phyloP scores from a whole-genome alignment of 2,113 vertebrate species.

The Hyperoodon ampullatus region DNA sequence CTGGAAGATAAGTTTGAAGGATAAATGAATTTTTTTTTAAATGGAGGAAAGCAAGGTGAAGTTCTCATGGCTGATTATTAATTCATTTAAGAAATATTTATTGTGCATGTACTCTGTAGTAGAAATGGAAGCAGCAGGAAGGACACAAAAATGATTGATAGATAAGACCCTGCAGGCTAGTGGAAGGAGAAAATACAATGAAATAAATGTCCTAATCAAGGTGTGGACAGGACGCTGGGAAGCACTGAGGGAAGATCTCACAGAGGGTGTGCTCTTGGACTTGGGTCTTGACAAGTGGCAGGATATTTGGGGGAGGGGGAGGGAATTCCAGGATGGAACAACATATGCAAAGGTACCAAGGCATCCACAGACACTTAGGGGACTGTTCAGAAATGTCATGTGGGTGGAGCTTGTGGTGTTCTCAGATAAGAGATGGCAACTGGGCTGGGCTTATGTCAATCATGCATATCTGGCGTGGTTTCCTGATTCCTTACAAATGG shows the following conservation, averaged over 20 bases:
- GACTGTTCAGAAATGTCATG: not conserved
- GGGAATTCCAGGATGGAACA: not conserved
- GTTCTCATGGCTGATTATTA: not conserved
- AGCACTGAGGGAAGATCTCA: not conserved
- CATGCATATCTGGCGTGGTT: not conserved
- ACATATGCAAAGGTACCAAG: not conserved
- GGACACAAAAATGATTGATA: not conserved
- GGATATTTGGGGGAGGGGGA: not conserved
- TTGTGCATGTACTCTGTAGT: not conserved
- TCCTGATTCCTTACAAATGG: not conserved
- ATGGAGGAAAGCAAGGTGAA: not conserved
- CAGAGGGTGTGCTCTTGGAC: not conserved
- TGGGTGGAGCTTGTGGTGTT: not conserved
- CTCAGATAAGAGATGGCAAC: fast-evolving
- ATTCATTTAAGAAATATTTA: not conserved
- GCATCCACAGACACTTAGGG: not conserved
- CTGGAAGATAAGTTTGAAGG: not conserved
- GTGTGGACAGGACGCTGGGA: not conserved
- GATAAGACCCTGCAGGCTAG: not conserved
- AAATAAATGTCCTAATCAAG: not conserved
- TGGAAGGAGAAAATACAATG: not conserved
- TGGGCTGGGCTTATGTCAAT: not conserved
- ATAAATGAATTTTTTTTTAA: not conserved
- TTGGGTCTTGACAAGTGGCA: not conserved
- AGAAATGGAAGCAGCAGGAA: not conserved